Conservation (phyloP, 1,140 invertebrate species). For the Calycopis cecrops region DNA sequence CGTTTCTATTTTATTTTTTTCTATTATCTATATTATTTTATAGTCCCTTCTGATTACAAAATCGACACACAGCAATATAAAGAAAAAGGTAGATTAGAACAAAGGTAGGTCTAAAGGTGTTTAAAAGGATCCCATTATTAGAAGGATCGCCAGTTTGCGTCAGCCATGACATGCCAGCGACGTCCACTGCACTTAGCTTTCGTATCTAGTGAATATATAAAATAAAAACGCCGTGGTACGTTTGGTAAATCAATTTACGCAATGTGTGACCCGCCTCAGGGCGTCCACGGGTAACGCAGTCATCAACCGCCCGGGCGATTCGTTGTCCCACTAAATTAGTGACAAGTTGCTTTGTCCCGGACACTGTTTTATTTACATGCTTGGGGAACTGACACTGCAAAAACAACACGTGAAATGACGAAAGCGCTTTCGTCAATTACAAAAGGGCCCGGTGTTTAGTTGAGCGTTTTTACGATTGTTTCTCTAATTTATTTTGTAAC, state of each 20-base stretch:
- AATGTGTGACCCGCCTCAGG: constrained; percentile 33
- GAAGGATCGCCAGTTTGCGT: no score
- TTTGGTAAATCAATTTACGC: constrained; percentile 36
- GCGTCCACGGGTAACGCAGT: constrained; percentile 37
- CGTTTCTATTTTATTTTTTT: no score
- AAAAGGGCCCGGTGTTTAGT: constrained; percentile 5
- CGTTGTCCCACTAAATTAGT: constrained; percentile 53
- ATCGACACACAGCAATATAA: no score
- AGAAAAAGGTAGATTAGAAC: no score
- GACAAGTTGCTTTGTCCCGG: constrained; percentile 42
- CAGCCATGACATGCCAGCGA: no score
- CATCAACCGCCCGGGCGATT: constrained; percentile 36
- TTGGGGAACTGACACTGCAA: constrained; percentile 34
- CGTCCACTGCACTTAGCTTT: no score
- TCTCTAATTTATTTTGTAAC: constrained; percentile 9
- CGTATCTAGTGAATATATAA: background rate
- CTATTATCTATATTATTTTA: no score
- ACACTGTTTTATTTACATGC: constrained; percentile 59
- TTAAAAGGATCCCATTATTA: no score
- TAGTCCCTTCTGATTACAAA: no score
- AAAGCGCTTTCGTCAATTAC: constrained; percentile 10
- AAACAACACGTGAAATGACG: constrained; percentile 6
- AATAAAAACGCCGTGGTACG: constrained; percentile 18
- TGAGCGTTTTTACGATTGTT: constrained; percentile 10
- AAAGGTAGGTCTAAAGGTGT: no score